Base-by-base conservation (phyloP, 2,888 invertebrate genomes). In the Papilio elwesi region DNA sequence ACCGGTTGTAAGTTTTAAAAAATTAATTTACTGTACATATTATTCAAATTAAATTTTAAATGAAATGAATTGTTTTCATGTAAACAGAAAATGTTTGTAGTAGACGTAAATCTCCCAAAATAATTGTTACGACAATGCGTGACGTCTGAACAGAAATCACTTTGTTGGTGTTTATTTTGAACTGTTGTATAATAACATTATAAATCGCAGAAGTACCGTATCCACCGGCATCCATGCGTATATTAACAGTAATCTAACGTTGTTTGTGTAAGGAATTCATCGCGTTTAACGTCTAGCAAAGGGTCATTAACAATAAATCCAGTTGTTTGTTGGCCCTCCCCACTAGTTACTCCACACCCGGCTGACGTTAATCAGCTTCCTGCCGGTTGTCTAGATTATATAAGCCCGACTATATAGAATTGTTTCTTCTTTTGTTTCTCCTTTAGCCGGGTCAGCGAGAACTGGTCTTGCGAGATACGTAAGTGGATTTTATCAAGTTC, bases 301-400 rank as follows among this genome's bases (percentile, higher is more conserved):
- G 85, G 86, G 83, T 87, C 84, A 89, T 90, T 91, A 90, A 88
- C 90, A 85, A 91, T 91, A 91, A 92, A 92, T 92, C 87, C 82
- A 81, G 82, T 82, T 87, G 90, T 90, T 91, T 88, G 87, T 83
- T 83, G 83, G 84, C 80, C 83, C 81, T 79, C 79, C 79, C 78
- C 76, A 76, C 80, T 78, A 79, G 82, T 81, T 84, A 78, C 82
- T 83, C 82, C 83, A 77, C 79, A 79, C 83, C 81, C 81, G 76
- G 76, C 85, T 86, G 86, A 89, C 88, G 87, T 88, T 90, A 90
- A 92, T 92, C 91, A 92, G 90, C 85, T 87, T 88, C 85, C 83
- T 86, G 81, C 83, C 82, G 82, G 80, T 82, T 84, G 84, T 88
- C 88, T 87, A 87, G 86, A 87, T 86, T 85, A 82, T 84, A 82